Evolutionary conservation across 1,140 invertebrate genomes (phyloP), one percentile per base, ranked within the genome.

Genomic region (Spodoptera litura): DNA sequence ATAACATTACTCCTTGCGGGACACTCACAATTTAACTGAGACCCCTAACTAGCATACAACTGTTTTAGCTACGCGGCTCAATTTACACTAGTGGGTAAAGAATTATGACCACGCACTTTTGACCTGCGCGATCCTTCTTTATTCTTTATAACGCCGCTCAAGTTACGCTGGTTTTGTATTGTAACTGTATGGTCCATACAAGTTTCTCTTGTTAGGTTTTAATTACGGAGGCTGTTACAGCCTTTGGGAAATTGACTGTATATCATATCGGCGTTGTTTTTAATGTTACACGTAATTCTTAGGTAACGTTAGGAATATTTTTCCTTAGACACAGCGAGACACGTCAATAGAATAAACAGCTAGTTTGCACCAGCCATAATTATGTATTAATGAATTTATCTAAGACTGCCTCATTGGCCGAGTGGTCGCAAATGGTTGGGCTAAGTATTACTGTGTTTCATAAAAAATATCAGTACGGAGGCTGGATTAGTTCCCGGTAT

Each of bases 1-100:
- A 85, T 85, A 89, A 85, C 87, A 88, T 89, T 87, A 89, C 83
- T 87, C 81, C 85, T 90, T 88, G 85, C 84, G 83, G 85, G 83
- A 89, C 79, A 78, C 27, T 53, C 38, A 78, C 88, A 86, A 88
- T 27, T 83, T 82, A 82, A 81, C 38, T 51, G 31, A 78, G 87
- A 89, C 72, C 90, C 83, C 66, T 72, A 79, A 20, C 6, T 10
- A 12, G 9, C 75, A 81, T 79, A 78, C 77, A 56, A 68, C 38
- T 25, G 59, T 75, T 56, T 27, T 15, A 79, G 56, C 49, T 8
- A 25, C 20, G 52, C 9, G 58, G 56, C 49, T 8, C 76, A 55
- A 53, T 4, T 56, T 72, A 76, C 27, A 52, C 10, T 62, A 72
- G 72, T 27, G 8, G 8, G 3, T 25, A 56, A 53, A 55, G 68